Evolutionary conservation across 1,140 invertebrate genomes (phyloP).

Genomic region (Philotrypesis tridentata): DNA sequence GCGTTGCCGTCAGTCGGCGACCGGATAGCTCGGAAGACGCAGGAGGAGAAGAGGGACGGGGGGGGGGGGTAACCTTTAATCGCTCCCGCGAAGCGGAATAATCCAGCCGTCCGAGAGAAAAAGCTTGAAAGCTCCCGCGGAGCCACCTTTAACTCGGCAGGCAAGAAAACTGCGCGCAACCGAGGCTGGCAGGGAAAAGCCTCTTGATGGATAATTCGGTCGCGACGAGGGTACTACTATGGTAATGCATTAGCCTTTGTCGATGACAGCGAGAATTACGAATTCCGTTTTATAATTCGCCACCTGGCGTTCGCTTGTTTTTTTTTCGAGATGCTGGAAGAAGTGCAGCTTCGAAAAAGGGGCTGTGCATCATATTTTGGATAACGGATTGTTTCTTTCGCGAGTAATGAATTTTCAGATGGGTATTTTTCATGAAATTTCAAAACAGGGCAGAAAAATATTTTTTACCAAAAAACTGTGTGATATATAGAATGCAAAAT

Average conservation of each 20-base stretch:
- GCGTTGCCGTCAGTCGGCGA: conserved; percentile 18
- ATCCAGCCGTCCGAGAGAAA: conserved; percentile 47
- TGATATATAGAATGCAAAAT: too few relatives aligned
- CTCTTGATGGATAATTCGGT: conserved; percentile 38
- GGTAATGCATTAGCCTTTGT: conserved; percentile 42
- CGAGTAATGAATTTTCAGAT: too few relatives aligned
- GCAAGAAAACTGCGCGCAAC: background rate
- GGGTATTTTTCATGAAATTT: too few relatives aligned
- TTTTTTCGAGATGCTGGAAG: background rate
- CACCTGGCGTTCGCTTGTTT: background rate
- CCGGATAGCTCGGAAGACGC: too few relatives aligned
- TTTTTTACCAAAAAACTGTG: too few relatives aligned
- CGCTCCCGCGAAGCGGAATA: conserved; percentile 56
- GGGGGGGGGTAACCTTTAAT: conserved; percentile 47
- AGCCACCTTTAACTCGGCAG: conserved; percentile 1
- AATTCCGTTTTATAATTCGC: conserved; percentile 13
- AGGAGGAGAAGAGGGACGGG: background rate
- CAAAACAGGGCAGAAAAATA: too few relatives aligned
- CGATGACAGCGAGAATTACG: conserved; percentile 28
- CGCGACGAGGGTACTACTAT: background rate
- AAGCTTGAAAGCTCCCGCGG: conserved; percentile 41
- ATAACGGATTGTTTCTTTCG: too few relatives aligned
- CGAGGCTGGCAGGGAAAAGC: background rate
- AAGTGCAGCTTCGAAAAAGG: too few relatives aligned
- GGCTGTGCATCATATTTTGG: too few relatives aligned